Base-by-base conservation (phyloP, 2,888 invertebrate species). In the Brenthis hecate region DNA sequence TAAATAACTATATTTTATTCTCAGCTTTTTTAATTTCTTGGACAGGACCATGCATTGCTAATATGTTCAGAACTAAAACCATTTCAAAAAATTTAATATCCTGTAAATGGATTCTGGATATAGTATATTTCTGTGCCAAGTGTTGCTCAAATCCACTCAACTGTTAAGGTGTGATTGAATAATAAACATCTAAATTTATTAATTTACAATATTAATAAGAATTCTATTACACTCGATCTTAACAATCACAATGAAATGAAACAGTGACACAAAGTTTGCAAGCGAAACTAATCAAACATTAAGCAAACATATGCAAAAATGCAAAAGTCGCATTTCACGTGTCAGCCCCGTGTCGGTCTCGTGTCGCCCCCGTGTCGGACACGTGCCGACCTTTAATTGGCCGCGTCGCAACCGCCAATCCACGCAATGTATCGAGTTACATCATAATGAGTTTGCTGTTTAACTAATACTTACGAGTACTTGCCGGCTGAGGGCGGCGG, bases 291-390 rank as follows among this genome's bases (percentile, higher is more conserved):
- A 70, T 68, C 57, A 66, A 68, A 70, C 65, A 65, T 64, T 68
- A 58, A 57, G 65, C 61, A 72, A 72, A 72, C 68, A 68, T 50
- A 50, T 55, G 70, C 56, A 64, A 66, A 65, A 56, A 63, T 65
- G 66, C 66, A 67, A 62, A 67, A 65, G 65, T 67, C 70, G 62
- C 58, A 13, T n/a, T 47, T n/a, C 72, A 56, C 70, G 70, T 57
- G 71, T 55, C 67, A 36, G 56, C 16, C 63, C 36, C 72, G 73
- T 50, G 75, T 47, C 67, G 70, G 68, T 14, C 78, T 50, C 78
- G 79, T 74, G 80, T 57, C 75, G 58, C 66, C 19, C 76, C 71
- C 82, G 83, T 75, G 82, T 62, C 74, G 57, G 68, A 47, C 77
- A 60, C 74, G 73, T 62, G 73, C 55, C 67, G 68, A 19, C 65